Conservation (phyloP, 1,140 invertebrate genomes). For the Aethina tumida region DNA sequence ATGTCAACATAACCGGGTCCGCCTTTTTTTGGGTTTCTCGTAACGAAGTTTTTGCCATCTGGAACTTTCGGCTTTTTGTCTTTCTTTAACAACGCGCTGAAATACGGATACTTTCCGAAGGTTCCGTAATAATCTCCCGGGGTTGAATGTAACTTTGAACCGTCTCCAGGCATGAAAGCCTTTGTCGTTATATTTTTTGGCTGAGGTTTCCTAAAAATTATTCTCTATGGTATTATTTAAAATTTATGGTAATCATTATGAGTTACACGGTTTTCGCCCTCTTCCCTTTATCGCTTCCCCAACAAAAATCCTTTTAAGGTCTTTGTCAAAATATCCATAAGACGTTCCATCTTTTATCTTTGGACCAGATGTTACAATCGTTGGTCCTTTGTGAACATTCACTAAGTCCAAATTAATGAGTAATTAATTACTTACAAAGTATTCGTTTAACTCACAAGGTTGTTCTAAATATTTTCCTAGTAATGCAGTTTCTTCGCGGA, state of each 20-base stretch:
- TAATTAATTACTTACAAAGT: neutral
- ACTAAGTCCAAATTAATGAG: neutral
- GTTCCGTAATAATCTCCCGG: slow-evolving; percentile 33
- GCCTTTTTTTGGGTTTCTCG: slow-evolving; percentile 29
- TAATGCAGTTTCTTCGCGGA: slow-evolving; percentile 32
- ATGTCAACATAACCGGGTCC: slow-evolving; percentile 34
- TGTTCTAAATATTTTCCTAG: slow-evolving; percentile 27
- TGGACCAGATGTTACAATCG: slow-evolving; percentile 8
- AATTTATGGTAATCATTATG: slow-evolving; percentile 3
- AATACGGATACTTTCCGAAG: too few relatives aligned
- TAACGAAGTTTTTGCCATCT: slow-evolving; percentile 19
- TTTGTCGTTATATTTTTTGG: slow-evolving; percentile 20
- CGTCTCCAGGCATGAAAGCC: slow-evolving; percentile 20
- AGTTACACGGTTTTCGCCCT: slow-evolving; percentile 8
- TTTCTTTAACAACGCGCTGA: too few relatives aligned
- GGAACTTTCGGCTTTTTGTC: slow-evolving; percentile 5
- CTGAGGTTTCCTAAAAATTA: slow-evolving; percentile 11
- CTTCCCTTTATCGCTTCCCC: slow-evolving; percentile 25
- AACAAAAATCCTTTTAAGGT: slow-evolving; percentile 29
- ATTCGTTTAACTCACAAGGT: slow-evolving; percentile 8
- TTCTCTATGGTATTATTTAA: slow-evolving; percentile 3
- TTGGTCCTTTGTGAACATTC: neutral
- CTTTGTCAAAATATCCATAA: slow-evolving; percentile 32
- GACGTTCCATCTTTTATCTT: slow-evolving; percentile 28
- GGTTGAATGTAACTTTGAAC: slow-evolving; percentile 24